Evolutionary conservation across 2,797 vertebrate species (phyloP), one percentile per base, ranked within the genome.

Genomic region (Hipposideros larvatus): DNA sequence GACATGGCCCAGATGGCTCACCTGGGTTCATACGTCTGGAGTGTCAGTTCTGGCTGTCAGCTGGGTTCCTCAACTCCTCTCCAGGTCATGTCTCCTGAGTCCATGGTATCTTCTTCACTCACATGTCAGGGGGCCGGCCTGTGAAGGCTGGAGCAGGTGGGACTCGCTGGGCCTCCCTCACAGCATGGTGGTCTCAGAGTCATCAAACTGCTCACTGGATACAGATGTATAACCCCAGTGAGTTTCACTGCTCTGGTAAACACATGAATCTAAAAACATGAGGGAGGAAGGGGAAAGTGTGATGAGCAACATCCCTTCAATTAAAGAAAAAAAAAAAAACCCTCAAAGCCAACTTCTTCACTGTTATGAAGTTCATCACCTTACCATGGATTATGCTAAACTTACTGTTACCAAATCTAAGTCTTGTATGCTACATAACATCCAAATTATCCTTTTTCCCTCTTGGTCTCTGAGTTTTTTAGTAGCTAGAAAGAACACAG

Each of bases 381-480:
- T 89, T 84, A 73, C 41, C 59, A 19, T 68, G n/a, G 71, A 48
- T 70, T 26, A 10, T 48, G 18, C 63, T 85, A 87, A 95, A 95
- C 70, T 87, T 53, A 61, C 63, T 87, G 11, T 77, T 79, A 51
- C 57, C 28, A 84, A 94, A 91, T 90, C 79, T 95, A 63, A 71
- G 15, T 70, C 24, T 71, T 55, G 63, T 19, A 22, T 80, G 79
- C 22, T 37, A 19, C 26, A 3, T 57, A 22, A 41, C 79, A 79
- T 63, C 41, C 19, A 89, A 86, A 94, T 65, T 78, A 79, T 51
- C 34, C 21, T 16, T 43, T 84, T 48, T 15, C 7, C 14, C 4
- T 0, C 14, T 31, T 51, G 28, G 34, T 53, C 59, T 66, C 63
- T 79, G 77, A 26, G 63, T 13, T 55, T 92, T 92, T 73, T 34